Percentiles rank a stretch among this genome's conserved stretches.
These are phyloP conservation scores for Pelosia muscerda DNA, from an alignment of 2,888 invertebrate species.

Conservation along the genomic window DNA sequence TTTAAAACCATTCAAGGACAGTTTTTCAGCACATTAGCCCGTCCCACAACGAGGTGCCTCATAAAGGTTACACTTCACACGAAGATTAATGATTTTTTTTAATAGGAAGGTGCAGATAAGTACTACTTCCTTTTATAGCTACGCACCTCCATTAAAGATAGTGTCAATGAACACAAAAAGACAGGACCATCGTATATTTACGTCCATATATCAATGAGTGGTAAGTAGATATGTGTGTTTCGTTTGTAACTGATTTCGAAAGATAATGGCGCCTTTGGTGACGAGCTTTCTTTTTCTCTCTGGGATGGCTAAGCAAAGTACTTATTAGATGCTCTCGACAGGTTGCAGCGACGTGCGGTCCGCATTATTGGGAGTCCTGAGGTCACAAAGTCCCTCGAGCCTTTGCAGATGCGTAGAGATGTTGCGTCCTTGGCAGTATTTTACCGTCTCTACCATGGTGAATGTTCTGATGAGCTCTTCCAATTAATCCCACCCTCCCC, in stretches of 20 bases:
- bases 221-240: background rate
- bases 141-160: constrained; percentile 2
- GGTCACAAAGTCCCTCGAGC: too few species aligned
- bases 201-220: background rate
- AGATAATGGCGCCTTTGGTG: background rate
- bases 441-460: too few species aligned
- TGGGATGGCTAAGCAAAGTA: too few species aligned
- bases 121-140: constrained; percentile 2
- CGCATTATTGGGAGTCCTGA: too few species aligned
- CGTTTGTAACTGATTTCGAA: background rate
- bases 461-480: too few species aligned
- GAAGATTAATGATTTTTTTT: constrained; percentile 3
- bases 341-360: too few species aligned
- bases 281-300: too few species aligned
- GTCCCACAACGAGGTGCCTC: background rate
- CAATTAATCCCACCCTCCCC: too few species aligned
- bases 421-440: too few species aligned
- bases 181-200: background rate
- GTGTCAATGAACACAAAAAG: constrained; percentile 2
- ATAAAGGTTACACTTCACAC: background rate
- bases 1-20: background rate
- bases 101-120: constrained; percentile 2
- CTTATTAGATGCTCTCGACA: too few species aligned
- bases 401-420: too few species aligned
- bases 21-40: background rate